Evolutionary conservation across 2,113 vertebrate genomes (phyloP).

Genomic region (Erythrocercus mccallii): DNA sequence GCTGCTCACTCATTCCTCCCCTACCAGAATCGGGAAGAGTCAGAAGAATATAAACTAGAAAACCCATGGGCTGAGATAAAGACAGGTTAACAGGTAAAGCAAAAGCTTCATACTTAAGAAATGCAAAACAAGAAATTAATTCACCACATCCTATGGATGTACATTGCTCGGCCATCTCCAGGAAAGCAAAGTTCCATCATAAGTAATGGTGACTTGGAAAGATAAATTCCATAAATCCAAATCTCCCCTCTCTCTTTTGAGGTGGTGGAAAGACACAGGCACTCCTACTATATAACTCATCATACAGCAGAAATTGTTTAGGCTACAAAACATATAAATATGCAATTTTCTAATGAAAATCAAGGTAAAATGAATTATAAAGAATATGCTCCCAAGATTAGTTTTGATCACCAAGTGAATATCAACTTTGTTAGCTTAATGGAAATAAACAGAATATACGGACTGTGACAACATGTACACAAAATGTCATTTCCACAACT

Average conservation of each 20-base stretch:
- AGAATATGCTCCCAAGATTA: not conserved
- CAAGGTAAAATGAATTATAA: not conserved
- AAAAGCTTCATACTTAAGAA: not conserved
- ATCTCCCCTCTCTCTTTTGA: not conserved
- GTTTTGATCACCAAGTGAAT: not conserved
- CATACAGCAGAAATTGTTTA: not conserved
- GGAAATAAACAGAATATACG: not conserved
- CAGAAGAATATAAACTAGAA: not conserved
- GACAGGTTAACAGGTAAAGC: not conserved
- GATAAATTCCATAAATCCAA: not conserved
- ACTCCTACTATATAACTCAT: not conserved
- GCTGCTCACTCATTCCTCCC: accelerated
- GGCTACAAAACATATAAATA: not conserved
- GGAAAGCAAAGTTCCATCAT: not conserved
- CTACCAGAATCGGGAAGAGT: accelerated
- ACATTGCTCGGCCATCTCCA: accelerated
- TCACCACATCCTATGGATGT: not conserved
- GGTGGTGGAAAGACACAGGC: not conserved
- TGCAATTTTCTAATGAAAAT: not conserved
- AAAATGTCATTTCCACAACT: not conserved
- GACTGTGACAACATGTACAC: not conserved
- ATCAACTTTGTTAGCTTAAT: not conserved
- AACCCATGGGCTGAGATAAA: not conserved
- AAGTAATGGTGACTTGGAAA: not conserved
- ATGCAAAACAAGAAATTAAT: not conserved